A percentile compares a stretch with the other conserved stretches of the same genome.
These are phyloP conservation scores for Acanthoscelides obtectus DNA, from an alignment of 2,888 invertebrate species.

Conservation along the genomic window DNA sequence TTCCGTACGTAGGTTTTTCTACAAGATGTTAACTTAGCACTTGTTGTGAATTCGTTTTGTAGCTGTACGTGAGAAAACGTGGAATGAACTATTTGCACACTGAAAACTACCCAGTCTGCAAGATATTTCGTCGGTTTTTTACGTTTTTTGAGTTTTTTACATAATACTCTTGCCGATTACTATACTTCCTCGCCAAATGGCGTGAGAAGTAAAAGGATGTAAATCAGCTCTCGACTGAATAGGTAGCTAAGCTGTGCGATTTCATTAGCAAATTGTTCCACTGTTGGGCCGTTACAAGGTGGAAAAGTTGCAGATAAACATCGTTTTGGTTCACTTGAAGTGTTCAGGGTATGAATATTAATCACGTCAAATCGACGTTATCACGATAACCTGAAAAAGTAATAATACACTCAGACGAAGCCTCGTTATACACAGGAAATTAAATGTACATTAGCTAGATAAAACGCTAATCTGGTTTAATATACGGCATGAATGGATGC, in stretches of 20 bases:
- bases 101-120: too few species aligned
- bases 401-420: not conserved
- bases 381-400: not conserved
- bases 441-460: not conserved
- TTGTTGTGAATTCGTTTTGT: too few species aligned
- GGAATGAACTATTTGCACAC: too few species aligned
- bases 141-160: too few species aligned
- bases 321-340: not conserved
- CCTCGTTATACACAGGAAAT: not conserved
- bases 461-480: not conserved
- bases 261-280: not conserved
- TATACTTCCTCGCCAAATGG: too few species aligned
- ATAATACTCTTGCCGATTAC: too few species aligned
- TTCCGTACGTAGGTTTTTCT: too few species aligned
- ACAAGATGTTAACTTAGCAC: too few species aligned
- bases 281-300: not conserved
- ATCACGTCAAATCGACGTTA: not conserved
- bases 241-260: not conserved
- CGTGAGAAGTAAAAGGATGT: too few species aligned
- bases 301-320: not conserved
- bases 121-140: too few species aligned
- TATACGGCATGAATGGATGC: not conserved
- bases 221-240: too few species aligned
- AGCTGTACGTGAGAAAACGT: too few species aligned
- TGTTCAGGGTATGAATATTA: not conserved